phyloP scores from a whole-genome alignment of 1,140 invertebrate genomes.

The Bombyx mori region ASM3026992v2 NC_085113.1:4906001-4906500 shows the following conservation, averaged over 20 bases:
- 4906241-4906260: slow-evolving; percentile 5
- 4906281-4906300: no score
- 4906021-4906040: not conserved
- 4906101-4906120: slow-evolving; percentile 7
- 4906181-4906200: slow-evolving; percentile 1
- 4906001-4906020: not conserved
- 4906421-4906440: no score
- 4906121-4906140: slow-evolving; percentile 2
- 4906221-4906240: slow-evolving; percentile 1
- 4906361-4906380: no score
- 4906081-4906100: slow-evolving; percentile 4
- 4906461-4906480: no score
- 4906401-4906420: no score
- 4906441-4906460: no score
- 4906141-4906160: slow-evolving; percentile 3
- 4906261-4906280: not conserved
- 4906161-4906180: not conserved
- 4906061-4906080: not conserved
- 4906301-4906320: no score
- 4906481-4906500: no score
- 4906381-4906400: no score
- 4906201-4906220: slow-evolving; percentile 1
- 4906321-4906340: no score
- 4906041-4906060: not conserved
- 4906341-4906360: no score